Base-by-base conservation (phyloP, 2,888 invertebrate species). In the Ophion costatus region DNA sequence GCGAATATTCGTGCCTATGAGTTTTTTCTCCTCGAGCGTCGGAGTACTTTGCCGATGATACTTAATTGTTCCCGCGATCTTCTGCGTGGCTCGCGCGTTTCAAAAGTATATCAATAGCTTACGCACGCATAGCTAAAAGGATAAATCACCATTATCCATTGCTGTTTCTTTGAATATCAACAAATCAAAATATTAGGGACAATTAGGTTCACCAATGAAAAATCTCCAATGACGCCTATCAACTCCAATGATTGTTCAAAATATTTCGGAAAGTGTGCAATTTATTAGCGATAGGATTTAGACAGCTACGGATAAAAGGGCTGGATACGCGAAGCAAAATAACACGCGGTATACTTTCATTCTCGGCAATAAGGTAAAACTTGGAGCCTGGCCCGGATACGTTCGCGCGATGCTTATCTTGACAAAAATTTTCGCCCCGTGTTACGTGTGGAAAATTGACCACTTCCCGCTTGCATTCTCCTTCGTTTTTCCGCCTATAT, bases 361-460 rank as follows among this genome's bases (percentile, higher is more conserved):
- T 51, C 59, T 66, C 45, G 10, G 66, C 10, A 67, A 71, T 61
- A 59, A 70, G 51, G 57, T 57, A 14, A 69, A 38, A 57, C 61
- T 76, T 73, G 17, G 67, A 82, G 70, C 83, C 78, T 88, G 90
- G 84, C 88, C 90, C 88, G 89, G 90, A 90, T 91, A 90, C 89
- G 86, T 86, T 38, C 87, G n/a, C n/a, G n/a, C n/a, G 71, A 66
- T 59, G 42, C 24, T 67, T 85, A 73, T 56, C 76, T 56, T 75
- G 42, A 57, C 61, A 66, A 63, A 76, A 76, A 80, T 82, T 76
- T 82, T 80, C 76, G 76, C 63, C 20, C n/a, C 56, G 56, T 61
- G 79, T 75, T 76, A 80, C 79, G 78, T 45, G 79, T 76, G 51
- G 82, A 85, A 82, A 85, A 85, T 82, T 85, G 29, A 29, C 79